Conservation (phyloP, 2,888 invertebrate species). For the Agonopterix arenella region DNA sequence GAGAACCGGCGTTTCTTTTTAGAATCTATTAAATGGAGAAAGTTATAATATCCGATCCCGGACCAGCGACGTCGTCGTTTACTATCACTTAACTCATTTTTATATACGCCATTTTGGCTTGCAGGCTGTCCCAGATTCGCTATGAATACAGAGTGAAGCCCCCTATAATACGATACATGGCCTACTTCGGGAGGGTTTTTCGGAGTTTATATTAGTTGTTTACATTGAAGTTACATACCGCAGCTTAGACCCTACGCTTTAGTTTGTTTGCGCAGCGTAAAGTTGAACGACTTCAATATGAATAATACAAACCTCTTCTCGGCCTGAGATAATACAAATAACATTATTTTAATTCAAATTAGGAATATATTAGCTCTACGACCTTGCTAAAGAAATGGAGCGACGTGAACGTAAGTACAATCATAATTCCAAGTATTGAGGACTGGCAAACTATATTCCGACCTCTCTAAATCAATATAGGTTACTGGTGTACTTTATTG, state of each 20-base stretch:
- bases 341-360: too few relatives aligned
- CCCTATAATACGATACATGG: constrained; percentile 54
- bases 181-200: constrained; percentile 42
- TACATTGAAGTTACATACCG: constrained; percentile 25
- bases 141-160: constrained; percentile 55
- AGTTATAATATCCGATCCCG: constrained; percentile 50
- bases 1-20: constrained; percentile 35
- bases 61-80: constrained; percentile 41
- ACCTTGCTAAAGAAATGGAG: too few relatives aligned
- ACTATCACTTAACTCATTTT: constrained; percentile 70
- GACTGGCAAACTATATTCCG: constrained; percentile 16
- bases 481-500: constrained; percentile 41
- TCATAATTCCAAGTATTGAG: too few relatives aligned
- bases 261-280: not conserved
- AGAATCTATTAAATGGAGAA: constrained; percentile 49
- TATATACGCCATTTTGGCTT: constrained; percentile 61
- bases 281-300: not conserved
- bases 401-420: too few relatives aligned
- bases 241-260: not conserved
- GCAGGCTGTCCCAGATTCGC: constrained; percentile 54
- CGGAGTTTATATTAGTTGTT: constrained; percentile 36
- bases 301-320: too few relatives aligned
- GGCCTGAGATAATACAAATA: too few relatives aligned
- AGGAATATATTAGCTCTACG: too few relatives aligned
- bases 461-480: constrained; percentile 32